Base-by-base conservation (phyloP, 2,888 invertebrate species). In the Oscheius myriophilus region DNA sequence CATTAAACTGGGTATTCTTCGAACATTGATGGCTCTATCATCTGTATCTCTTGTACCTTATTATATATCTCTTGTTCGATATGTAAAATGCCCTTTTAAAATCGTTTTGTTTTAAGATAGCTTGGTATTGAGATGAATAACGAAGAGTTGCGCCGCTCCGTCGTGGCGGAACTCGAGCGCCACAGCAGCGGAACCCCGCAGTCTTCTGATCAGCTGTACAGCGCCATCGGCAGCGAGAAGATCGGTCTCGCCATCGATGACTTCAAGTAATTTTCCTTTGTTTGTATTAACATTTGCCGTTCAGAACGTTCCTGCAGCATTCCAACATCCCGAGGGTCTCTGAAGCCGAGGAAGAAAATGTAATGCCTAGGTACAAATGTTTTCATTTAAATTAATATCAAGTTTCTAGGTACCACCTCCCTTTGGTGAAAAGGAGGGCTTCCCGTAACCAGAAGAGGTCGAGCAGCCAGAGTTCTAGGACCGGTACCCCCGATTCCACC, bases 401-500 rank as follows among this genome's bases (percentile, higher is more conserved):
- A 23, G 1, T 14, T 33, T 6, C 25, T 26, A 23, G 33, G 46
- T n/a, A 45, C 45, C n/a, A 7, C 18, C n/a, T 33, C 26, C 61
- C 61, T 49, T n/a, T 46, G 0, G 33, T 52, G 23, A 65, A 18
- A 26, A 65, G 45, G 18, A 65, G 41, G 1, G 21, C 26, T 43
- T 23, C 21, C 16, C 39, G 26, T 14, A 42, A 54, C 18, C 18
- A 42, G 21, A 49, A 33, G 42, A 58, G 58, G 18, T 63, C 63
- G 2, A 23, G 16, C 21, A 52, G 52, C 33, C 63, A 63, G 43
- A 52, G 52, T 14, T 42, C 42, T 14, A 51, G 63, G 16, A 52
- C 21, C 9, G 25, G 49, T 42, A 63, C 63, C 1, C 63, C 63
- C 18, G 63, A 63, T 39, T 42, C 52, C 6, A 23, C 23, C 9